Conservation (phyloP, 2,797 vertebrate genomes). For the Danio kyathit region DNA sequence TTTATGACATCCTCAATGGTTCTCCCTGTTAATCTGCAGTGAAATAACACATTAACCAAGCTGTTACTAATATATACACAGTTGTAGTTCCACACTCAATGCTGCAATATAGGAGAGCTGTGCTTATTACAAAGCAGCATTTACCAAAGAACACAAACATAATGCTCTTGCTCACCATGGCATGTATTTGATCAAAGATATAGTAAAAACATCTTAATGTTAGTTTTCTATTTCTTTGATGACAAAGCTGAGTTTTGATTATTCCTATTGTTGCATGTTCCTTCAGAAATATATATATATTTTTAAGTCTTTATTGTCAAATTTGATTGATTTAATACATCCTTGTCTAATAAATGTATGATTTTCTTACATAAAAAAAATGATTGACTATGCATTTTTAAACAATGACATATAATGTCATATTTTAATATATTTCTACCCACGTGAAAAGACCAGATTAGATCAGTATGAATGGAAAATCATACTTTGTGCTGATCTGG, state of each 20-base stretch:
- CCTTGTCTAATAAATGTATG: neutral
- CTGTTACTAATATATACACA: neutral
- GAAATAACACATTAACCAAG: slow-evolving; percentile 1
- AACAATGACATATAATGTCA: neutral
- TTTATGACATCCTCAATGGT: slow-evolving; percentile 90
- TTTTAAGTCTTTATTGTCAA: no score
- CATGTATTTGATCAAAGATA: slow-evolving; percentile 9
- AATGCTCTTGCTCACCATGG: no score
- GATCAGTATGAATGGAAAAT: neutral
- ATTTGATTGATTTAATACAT: neutral
- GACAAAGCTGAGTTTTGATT: neutral
- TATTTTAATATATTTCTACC: neutral
- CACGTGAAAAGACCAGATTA: neutral
- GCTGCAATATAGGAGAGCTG: neutral
- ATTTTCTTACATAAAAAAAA: neutral
- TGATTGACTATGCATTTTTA: neutral
- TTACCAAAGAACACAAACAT: no score
- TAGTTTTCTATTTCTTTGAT: neutral
- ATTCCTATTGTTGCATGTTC: neutral
- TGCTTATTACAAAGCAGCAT: neutral
- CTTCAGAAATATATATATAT: neutral
- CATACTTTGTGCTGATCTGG: neutral
- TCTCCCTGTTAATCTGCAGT: slow-evolving; percentile 88
- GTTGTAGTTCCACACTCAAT: neutral
- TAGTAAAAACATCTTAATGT: neutral